A percentile compares a stretch with the other conserved stretches of the same genome.
These are phyloP conservation scores for Siniperca knerii DNA, from an alignment of 2,113 vertebrate genomes.

Conservation along the genomic window DNA sequence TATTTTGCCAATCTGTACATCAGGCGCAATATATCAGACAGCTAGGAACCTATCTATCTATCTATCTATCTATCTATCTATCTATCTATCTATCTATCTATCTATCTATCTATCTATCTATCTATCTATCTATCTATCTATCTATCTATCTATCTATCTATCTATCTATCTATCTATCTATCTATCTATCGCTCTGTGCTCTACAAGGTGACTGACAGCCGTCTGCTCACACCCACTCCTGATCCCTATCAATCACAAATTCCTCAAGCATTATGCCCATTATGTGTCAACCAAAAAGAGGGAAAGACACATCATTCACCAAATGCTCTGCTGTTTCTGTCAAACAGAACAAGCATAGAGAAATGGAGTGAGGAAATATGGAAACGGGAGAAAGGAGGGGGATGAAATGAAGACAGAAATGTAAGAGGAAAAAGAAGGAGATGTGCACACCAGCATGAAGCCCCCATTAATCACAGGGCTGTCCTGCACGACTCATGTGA, in stretches of 20 bases:
- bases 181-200: conserved; percentile 14
- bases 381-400: conserved; percentile 32
- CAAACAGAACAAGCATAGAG: conserved; percentile 33
- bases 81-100: too few species aligned
- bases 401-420: conserved; percentile 49
- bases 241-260: conserved; percentile 62
- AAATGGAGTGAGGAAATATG: conserved; percentile 29
- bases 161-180: conserved; percentile 12
- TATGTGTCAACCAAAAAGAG: conserved; percentile 67
- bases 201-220: conserved; percentile 60
- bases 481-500: conserved; percentile 71
- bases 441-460: conserved; percentile 67
- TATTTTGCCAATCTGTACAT: conserved; percentile 18
- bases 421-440: conserved; percentile 39
- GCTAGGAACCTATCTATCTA: background rate
- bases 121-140: conserved; percentile 19
- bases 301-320: conserved; percentile 71
- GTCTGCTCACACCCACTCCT: conserved; percentile 58
- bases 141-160: conserved; percentile 21
- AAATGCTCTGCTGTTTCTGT: conserved; percentile 66
- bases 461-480: conserved; percentile 76
- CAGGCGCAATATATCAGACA: background rate
- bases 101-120: conserved; percentile 9
- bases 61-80: too few species aligned
- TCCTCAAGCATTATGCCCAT: conserved; percentile 53